A percentile compares a stretch with the other conserved stretches of the same genome.
Conservation (phyloP, 2,797 vertebrate species). For the Pseudochirops cupreus region DNA sequence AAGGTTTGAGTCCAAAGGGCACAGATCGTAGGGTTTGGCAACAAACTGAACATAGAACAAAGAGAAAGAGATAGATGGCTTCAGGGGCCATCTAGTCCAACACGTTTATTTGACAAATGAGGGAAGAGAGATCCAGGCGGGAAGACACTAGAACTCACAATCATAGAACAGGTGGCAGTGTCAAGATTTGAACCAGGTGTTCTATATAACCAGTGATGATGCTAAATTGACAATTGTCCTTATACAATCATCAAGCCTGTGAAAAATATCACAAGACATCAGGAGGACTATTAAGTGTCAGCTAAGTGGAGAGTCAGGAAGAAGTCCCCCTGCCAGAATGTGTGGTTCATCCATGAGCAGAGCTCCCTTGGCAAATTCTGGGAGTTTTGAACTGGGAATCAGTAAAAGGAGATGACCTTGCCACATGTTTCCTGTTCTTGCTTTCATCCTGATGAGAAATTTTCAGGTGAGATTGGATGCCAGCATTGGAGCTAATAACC, state of each 20-base stretch:
- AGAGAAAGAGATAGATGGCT: not conserved
- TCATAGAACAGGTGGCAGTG: not conserved
- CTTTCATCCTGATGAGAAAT: slow-evolving; percentile 31
- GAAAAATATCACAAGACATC: slow-evolving; percentile 25
- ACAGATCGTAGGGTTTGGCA: slow-evolving; percentile 52
- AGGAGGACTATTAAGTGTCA: slow-evolving; percentile 43
- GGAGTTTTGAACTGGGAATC: not conserved
- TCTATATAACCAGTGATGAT: slow-evolving; percentile 19
- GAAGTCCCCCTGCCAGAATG: not conserved
- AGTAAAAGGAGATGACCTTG: not conserved
- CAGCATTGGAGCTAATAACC: slow-evolving; percentile 22
- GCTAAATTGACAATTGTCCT: slow-evolving; percentile 55
- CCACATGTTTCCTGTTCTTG: slow-evolving; percentile 27
- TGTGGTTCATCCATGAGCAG: slow-evolving; percentile 30
- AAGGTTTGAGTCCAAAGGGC: not conserved
- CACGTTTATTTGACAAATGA: not conserved
- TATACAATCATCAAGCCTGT: slow-evolving; percentile 25
- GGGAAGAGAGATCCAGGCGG: not conserved
- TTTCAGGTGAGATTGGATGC: not conserved
- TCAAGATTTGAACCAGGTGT: not conserved
- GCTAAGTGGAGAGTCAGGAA: not conserved
- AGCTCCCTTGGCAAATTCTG: not conserved
- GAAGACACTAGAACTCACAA: not conserved
- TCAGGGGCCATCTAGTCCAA: not conserved
- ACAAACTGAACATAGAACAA: slow-evolving; percentile 37